Evolutionary conservation across 2,888 invertebrate genomes (phyloP).

Genomic region (Synergus laeviventris): DNA sequence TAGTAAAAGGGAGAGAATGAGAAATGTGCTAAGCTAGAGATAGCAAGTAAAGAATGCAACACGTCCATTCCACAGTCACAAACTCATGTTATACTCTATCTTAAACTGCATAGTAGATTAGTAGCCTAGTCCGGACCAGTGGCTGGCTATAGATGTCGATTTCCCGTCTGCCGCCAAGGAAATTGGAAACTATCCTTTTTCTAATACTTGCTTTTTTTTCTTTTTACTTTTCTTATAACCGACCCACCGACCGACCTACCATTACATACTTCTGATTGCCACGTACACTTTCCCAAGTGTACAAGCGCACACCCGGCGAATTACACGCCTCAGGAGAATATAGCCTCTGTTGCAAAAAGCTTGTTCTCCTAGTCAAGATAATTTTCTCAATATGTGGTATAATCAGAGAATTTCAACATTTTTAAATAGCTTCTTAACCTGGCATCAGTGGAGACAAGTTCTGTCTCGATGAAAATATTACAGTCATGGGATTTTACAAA

Average conservation of each 20-base stretch:
- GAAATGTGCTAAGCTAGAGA: slow-evolving; percentile 8
- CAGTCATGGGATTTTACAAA: background rate
- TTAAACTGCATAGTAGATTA: background rate
- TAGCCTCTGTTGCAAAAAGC: slow-evolving; percentile 17
- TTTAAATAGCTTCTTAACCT: background rate
- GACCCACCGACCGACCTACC: slow-evolving; percentile 21
- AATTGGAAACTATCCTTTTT: slow-evolving; percentile 52
- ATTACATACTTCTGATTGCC: slow-evolving; percentile 21
- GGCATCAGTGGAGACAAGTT: background rate
- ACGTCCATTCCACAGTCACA: background rate
- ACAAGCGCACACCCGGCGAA: slow-evolving; percentile 1
- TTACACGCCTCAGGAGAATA: slow-evolving; percentile 11
- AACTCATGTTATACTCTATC: background rate
- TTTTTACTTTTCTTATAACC: slow-evolving; percentile 22
- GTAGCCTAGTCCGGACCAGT: background rate
- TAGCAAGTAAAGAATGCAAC: slow-evolving; percentile 27
- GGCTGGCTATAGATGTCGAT: slow-evolving; percentile 48
- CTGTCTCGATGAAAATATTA: too few relatives aligned
- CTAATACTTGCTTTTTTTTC: slow-evolving; percentile 9
- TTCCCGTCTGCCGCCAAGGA: slow-evolving; percentile 58
- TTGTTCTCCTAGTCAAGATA: slow-evolving; percentile 12
- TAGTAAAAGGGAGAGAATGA: slow-evolving; percentile 5
- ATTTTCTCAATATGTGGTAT: slow-evolving; percentile 26
- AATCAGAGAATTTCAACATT: slow-evolving; percentile 34
- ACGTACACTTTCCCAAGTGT: slow-evolving; percentile 29